Conservation (phyloP, 2,888 invertebrate species). For the Eupithecia subumbrata region DNA sequence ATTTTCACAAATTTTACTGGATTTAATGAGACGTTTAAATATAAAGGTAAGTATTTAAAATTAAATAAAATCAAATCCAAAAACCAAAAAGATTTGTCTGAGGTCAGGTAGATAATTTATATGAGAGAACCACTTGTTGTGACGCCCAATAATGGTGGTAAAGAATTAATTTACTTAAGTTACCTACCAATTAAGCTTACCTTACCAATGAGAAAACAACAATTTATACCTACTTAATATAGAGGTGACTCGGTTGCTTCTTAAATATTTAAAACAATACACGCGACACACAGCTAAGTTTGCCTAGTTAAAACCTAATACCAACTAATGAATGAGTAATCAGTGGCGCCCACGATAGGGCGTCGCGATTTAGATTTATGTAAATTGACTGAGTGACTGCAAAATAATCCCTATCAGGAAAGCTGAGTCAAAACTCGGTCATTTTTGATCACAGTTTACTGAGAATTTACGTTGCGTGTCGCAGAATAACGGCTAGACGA, state of each 20-base stretch:
- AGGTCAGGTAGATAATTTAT: no score
- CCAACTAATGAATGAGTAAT: conserved; percentile 57
- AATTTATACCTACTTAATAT: not conserved
- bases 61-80: no score
- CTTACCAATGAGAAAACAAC: not conserved
- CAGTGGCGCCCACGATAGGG: conserved; percentile 51
- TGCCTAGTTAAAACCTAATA: not conserved
- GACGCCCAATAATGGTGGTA: no score
- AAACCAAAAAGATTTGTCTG: no score
- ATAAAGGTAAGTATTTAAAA: no score
- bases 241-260: not conserved
- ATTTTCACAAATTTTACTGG: no score
- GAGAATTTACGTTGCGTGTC: conserved; percentile 12
- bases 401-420: conserved; percentile 51
- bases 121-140: not conserved
- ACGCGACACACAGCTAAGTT: not conserved
- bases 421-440: conserved; percentile 55
- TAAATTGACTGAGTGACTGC: conserved; percentile 59
- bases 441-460: conserved; percentile 27
- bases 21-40: no score
- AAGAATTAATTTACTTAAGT: no score
- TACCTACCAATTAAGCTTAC: not conserved
- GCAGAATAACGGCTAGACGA: not conserved
- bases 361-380: conserved; percentile 45
- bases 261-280: not conserved